Percentiles rank a stretch among this genome's conserved stretches.
Conservation (phyloP, 2,113 vertebrate genomes). For the Aleadryas rufinucha region DNA sequence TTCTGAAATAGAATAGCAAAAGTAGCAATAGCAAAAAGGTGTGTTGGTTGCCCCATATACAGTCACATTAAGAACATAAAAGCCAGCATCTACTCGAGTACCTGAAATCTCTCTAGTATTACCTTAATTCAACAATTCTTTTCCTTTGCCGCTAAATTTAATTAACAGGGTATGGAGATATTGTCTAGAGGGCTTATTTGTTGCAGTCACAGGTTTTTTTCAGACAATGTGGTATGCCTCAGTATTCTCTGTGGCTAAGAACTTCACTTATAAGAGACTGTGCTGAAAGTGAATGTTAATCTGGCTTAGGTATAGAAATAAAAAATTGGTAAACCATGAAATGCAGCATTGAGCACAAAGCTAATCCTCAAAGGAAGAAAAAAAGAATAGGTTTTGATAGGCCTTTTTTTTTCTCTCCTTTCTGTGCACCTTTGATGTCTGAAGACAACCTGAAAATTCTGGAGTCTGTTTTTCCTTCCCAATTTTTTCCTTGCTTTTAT, state of each 20-base stretch:
- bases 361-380: conserved; percentile 29
- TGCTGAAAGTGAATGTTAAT: conserved; percentile 13
- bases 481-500: not conserved
- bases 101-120: not conserved
- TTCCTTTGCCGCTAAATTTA: not conserved
- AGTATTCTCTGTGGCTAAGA: not conserved
- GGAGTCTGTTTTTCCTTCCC: not conserved
- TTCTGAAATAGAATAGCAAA: not conserved
- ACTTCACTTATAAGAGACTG: not conserved
- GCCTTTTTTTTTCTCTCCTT: not conserved
- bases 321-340: conserved; percentile 28
- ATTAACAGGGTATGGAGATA: not conserved
- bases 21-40: not conserved
- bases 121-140: not conserved
- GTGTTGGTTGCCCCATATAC: not conserved
- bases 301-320: conserved; percentile 9
- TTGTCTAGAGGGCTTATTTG: not conserved
- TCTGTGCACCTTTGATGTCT: not conserved
- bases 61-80: not conserved
- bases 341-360: not conserved
- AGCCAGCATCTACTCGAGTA: not conserved
- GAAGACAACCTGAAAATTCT: not conserved
- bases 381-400: not conserved
- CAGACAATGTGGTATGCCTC: not conserved
- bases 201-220: not conserved